phyloP scores from a whole-genome alignment of 2,888 invertebrate genomes.

The Cryptocephalus moraei region DNA sequence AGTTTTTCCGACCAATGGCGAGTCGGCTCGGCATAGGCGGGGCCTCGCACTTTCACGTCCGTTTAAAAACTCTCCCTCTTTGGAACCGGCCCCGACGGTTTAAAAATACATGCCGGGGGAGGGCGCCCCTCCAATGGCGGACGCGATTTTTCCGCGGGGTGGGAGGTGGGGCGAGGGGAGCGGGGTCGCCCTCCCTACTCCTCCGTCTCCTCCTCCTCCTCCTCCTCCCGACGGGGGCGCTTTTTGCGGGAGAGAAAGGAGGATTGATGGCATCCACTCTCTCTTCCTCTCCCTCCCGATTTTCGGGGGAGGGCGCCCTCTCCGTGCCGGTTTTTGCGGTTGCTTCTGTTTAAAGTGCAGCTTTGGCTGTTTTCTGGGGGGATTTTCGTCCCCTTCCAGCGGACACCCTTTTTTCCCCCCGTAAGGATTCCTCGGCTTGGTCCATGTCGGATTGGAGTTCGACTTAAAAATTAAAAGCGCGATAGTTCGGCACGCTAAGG shows the following conservation, averaged over 20 bases:
- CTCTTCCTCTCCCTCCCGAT: conserved; percentile 21
- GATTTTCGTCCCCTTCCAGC: conserved; percentile 26
- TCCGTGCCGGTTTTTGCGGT: conserved; percentile 28
- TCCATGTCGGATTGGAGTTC: too few relatives aligned
- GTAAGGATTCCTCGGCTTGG: too few relatives aligned
- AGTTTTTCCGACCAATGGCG: conserved; percentile 38
- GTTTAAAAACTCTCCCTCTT: too few relatives aligned
- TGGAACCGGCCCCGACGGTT: too few relatives aligned
- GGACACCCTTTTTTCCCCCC: too few relatives aligned
- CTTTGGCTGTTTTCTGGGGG: conserved; percentile 31
- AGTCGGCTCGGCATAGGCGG: conserved; percentile 27
- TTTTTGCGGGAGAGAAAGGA: conserved; percentile 34
- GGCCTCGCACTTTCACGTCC: conserved; percentile 1
- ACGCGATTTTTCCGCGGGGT: conserved; percentile 38
- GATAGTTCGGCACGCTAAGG: too few relatives aligned
- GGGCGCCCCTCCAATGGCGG: conserved; percentile 12
- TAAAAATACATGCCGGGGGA: too few relatives aligned
- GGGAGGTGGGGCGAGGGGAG: conserved; percentile 14
- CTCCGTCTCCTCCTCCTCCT: too few relatives aligned
- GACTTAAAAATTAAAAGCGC: too few relatives aligned
- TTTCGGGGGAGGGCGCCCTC: conserved; percentile 34
- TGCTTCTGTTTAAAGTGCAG: conserved; percentile 32
- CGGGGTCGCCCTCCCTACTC: neutral
- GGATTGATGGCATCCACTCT: conserved; percentile 21
- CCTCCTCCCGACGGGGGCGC: conserved; percentile 1